Conservation (phyloP, 2,797 vertebrate species). For the Platalea minor region DNA sequence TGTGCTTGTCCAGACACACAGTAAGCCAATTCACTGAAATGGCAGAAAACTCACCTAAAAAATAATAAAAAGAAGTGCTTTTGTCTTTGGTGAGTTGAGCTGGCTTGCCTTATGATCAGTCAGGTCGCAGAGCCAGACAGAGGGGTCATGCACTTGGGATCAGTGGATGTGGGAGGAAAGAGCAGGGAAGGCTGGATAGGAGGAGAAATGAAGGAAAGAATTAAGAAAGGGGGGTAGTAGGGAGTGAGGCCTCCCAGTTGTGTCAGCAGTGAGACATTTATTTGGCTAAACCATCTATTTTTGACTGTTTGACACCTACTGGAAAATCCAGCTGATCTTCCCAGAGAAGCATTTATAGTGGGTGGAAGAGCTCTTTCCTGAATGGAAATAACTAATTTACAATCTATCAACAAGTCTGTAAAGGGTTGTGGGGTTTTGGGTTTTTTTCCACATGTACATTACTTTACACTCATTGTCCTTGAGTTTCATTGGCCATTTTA, state of each 20-base stretch:
- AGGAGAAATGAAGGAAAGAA: background rate
- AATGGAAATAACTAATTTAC: background rate
- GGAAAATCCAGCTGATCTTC: background rate
- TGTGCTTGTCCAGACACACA: background rate
- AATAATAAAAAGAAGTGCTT: background rate
- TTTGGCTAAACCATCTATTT: background rate
- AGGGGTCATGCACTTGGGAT: background rate
- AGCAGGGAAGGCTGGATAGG: background rate
- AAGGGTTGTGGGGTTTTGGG: background rate
- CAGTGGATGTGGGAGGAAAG: background rate
- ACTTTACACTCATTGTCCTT: background rate
- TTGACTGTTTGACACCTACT: background rate
- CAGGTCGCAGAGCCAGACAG: accelerated
- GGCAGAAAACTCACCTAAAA: background rate
- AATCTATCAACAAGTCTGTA: background rate
- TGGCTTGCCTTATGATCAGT: background rate
- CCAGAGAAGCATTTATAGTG: background rate
- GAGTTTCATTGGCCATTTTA: background rate
- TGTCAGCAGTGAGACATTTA: background rate
- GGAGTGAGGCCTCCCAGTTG: background rate
- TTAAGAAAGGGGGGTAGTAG: background rate
- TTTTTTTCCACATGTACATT: background rate
- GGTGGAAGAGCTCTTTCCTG: background rate
- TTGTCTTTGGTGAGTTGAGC: background rate
- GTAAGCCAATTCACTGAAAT: background rate